phyloP scores from a whole-genome alignment of 2,888 invertebrate genomes.

The Cryptocheilus praepositus region DNA sequence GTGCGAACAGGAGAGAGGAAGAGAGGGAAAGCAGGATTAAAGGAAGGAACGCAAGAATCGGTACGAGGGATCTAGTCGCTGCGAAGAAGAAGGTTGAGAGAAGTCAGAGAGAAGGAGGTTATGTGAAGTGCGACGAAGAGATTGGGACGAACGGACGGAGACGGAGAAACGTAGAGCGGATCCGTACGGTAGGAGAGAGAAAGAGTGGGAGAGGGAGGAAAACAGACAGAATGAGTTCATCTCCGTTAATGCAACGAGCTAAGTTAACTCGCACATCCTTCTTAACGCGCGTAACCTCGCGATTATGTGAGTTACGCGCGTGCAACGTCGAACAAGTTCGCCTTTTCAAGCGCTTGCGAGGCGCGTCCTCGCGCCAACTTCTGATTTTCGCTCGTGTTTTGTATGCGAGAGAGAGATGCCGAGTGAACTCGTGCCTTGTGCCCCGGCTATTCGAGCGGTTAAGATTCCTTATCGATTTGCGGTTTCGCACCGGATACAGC shows the following conservation, averaged over 20 bases:
- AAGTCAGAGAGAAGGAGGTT: conserved; percentile 30
- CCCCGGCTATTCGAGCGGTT: background rate
- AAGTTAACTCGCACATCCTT: conserved; percentile 74
- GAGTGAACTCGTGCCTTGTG: conserved; percentile 7
- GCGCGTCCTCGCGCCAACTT: conserved; percentile 11
- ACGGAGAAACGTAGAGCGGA: conserved; percentile 8
- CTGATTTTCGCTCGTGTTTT: no score
- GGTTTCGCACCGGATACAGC: no score
- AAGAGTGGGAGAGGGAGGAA: conserved; percentile 19
- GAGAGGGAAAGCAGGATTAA: background rate
- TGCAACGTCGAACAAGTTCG: background rate
- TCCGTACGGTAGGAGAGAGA: conserved; percentile 18
- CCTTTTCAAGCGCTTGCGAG: background rate
- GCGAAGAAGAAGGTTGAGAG: conserved; percentile 12
- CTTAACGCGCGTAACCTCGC: conserved; percentile 67
- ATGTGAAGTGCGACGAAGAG: conserved; percentile 20
- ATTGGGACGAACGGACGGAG: conserved; percentile 14
- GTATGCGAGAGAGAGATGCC: conserved; percentile 11
- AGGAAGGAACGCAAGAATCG: conserved; percentile 14
- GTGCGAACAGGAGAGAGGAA: conserved; percentile 14
- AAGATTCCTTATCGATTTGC: no score
- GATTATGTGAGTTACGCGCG: conserved; percentile 49
- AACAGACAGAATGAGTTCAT: conserved; percentile 70
- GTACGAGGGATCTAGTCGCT: conserved; percentile 22
- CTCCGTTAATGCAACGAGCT: conserved; percentile 70